Evolutionary conservation across 1,140 invertebrate species (phyloP).

Genomic region (Eriocheir sinensis): DNA sequence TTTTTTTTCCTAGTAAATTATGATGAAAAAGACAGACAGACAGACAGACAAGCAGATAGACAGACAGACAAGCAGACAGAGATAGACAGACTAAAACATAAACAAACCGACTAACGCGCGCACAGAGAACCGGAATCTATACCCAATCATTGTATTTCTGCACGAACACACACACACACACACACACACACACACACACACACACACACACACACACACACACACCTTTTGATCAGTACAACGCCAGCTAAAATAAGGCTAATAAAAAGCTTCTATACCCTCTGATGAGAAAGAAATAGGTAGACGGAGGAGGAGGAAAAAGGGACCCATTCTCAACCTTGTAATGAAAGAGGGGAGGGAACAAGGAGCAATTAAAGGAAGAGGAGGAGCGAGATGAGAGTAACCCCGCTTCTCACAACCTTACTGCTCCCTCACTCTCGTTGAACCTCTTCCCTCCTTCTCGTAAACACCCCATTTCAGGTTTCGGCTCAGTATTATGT

Average conservation of each 20-base stretch:
- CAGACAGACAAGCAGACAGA: background rate
- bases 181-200: too few relatives aligned
- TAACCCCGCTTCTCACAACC: too few relatives aligned
- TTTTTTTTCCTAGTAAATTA: background rate
- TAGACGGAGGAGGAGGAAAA: background rate
- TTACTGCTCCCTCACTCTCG: too few relatives aligned
- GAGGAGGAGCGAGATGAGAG: background rate
- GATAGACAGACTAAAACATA: background rate
- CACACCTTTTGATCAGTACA: background rate
- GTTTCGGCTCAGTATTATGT: too few relatives aligned
- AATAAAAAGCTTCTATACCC: background rate
- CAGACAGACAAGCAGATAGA: background rate
- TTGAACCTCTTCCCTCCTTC: too few relatives aligned
- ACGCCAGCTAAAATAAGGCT: background rate
- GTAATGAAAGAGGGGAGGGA: background rate
- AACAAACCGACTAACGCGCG: background rate
- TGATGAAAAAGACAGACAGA: background rate
- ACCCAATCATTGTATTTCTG: background rate
- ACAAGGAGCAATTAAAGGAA: background rate
- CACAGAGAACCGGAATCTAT: background rate
- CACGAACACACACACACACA: too few relatives aligned
- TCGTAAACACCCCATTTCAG: too few relatives aligned
- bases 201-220: too few relatives aligned
- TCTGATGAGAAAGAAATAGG: background rate
- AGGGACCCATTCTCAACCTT: too few relatives aligned